Evolutionary conservation across 1,140 invertebrate genomes (phyloP).

Genomic region (Ceratosolen solmsi): DNA sequence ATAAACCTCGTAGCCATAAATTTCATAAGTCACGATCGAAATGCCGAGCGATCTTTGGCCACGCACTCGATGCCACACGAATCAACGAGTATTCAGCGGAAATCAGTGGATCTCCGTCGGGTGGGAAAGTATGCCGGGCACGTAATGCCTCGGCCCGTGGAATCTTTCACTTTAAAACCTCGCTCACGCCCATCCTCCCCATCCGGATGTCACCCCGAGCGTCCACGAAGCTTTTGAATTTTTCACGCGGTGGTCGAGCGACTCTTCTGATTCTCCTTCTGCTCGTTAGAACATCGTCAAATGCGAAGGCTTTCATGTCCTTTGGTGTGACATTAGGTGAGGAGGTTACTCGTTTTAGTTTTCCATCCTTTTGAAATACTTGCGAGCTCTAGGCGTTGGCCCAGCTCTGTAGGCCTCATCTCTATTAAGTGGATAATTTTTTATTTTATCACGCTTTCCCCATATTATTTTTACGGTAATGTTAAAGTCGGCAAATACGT

Average conservation of each 20-base stretch:
- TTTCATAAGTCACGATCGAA: background rate
- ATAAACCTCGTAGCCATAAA: background rate
- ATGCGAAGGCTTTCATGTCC: background rate
- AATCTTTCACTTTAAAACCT: conserved; percentile 50
- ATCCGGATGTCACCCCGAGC: background rate
- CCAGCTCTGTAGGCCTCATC: too few species aligned
- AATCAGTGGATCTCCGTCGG: background rate
- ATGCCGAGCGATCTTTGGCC: background rate
- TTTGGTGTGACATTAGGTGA: background rate
- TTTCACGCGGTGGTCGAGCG: conserved; percentile 16
- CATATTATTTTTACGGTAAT: too few species aligned
- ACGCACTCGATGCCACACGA: background rate
- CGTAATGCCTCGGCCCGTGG: conserved; percentile 39
- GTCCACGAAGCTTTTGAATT: conserved; percentile 34
- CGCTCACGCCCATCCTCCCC: background rate
- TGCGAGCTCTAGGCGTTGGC: too few species aligned
- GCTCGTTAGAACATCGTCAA: background rate
- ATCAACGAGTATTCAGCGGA: background rate
- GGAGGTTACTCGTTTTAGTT: background rate
- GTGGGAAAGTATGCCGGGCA: conserved; percentile 40
- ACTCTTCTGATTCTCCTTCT: background rate
- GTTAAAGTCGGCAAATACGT: too few species aligned
- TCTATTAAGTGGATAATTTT: too few species aligned
- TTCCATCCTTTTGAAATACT: too few species aligned
- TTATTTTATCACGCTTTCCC: too few species aligned